Evolutionary conservation across 92 coral and sea anemone species (phyloP).

Genomic region (Epizoanthus scotinus): DNA sequence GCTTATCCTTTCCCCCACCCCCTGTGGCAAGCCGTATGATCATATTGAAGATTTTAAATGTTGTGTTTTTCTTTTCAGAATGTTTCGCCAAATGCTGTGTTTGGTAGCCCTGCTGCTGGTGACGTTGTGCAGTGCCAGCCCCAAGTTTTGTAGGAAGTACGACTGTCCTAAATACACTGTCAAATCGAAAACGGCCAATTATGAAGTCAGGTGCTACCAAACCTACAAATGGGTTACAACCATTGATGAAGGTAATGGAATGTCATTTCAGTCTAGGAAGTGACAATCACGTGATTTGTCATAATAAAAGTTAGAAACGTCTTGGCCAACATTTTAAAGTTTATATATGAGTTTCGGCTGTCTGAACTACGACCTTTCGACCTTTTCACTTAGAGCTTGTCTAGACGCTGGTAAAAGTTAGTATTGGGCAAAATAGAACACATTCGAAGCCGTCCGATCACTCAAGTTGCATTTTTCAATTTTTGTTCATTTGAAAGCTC

Average conservation of each 20-base stretch:
- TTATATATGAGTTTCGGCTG: no score
- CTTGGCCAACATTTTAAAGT: no score
- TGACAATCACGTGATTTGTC: no score
- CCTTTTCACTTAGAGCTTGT: no score
- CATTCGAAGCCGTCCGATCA: no score
- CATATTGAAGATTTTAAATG: background rate
- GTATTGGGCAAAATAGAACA: no score
- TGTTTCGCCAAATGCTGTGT: background rate
- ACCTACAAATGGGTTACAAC: conserved; percentile 51
- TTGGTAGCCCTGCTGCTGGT: conserved; percentile 9
- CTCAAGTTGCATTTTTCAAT: no score
- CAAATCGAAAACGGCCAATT: conserved; percentile 25
- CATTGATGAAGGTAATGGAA: conserved; percentile 29
- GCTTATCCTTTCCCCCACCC: background rate
- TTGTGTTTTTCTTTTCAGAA: background rate
- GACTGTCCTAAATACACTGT: conserved; percentile 58
- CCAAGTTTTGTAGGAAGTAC: conserved; percentile 46
- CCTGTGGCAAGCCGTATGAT: background rate
- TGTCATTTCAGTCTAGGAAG: background rate
- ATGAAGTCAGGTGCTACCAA: conserved; percentile 49
- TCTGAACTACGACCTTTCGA: no score
- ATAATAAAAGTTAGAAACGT: no score
- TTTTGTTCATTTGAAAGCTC: no score
- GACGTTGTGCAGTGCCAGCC: background rate
- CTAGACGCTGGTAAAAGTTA: no score